Conservation (phyloP, 2,113 vertebrate species). For the Colossoma macropomum region DNA sequence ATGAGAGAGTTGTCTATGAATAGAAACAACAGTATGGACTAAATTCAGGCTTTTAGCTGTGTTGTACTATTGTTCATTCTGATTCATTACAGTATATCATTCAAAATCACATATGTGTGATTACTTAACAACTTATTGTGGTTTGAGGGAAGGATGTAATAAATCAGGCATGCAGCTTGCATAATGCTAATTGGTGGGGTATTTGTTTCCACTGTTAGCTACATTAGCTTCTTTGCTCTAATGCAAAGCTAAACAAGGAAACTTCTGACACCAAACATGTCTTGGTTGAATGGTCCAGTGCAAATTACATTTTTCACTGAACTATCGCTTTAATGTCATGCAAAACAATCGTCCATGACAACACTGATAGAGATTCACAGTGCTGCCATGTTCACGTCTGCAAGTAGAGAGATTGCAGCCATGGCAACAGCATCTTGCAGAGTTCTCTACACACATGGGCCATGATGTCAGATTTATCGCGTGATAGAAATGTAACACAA, state of each 20-base stretch:
- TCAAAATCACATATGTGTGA: too few relatives aligned
- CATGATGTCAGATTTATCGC: constrained; percentile 74
- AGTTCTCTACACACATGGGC: constrained; percentile 55
- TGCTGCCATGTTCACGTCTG: constrained; percentile 45
- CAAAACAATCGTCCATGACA: constrained; percentile 65
- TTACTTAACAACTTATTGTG: too few relatives aligned
- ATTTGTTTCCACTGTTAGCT: too few relatives aligned
- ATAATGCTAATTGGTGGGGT: too few relatives aligned
- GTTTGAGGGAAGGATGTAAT: too few relatives aligned
- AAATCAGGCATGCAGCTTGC: too few relatives aligned
- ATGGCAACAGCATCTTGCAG: constrained; percentile 45
- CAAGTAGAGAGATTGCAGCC: constrained; percentile 53
- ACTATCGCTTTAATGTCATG: constrained; percentile 58
- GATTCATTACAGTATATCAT: too few relatives aligned
- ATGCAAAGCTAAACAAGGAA: too few relatives aligned
- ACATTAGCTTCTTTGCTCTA: not conserved
- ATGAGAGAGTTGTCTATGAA: not conserved
- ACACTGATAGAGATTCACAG: constrained; percentile 56
- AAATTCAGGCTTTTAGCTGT: constrained; percentile 49
- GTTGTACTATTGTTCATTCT: constrained; percentile 50
- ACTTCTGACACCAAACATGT: not conserved
- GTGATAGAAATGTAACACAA: constrained; percentile 68
- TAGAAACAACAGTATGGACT: too few relatives aligned
- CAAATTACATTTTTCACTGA: not conserved
- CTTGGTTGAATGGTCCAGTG: too few relatives aligned